Base-by-base conservation (phyloP, 2,888 invertebrate genomes). In the Lordiphosa andalusiaca region DNA sequence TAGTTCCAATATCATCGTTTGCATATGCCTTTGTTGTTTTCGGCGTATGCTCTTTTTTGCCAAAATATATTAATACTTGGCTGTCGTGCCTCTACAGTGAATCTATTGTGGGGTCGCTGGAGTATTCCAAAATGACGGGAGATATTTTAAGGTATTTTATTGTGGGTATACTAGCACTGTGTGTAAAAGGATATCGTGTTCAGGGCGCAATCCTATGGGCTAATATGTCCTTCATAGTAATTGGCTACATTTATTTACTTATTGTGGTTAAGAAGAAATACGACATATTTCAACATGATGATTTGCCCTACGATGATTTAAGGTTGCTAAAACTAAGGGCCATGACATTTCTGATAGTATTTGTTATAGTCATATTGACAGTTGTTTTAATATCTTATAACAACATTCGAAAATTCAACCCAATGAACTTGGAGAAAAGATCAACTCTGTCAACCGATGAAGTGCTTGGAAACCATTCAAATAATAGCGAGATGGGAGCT, bases 1-100 rank as follows among this genome's bases (percentile, higher is more conserved):
- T 55, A 37, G 0, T 68, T 5, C 71, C 68, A 0, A 33, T 66
- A 21, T 62, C 68, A 0, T n/a, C 44, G 0, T 71, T 52, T 38
- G 36, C 59, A 0, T 66, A 42, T 12, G 53, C 58, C 33, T 71
- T n/a, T n/a, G n/a, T n/a, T n/a, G n/a, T n/a, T n/a, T n/a, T n/a
- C n/a, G n/a, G n/a, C n/a, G n/a, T n/a, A n/a, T n/a, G n/a, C n/a
- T n/a, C n/a, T 2, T 46, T 51, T 19, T 4, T 44, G 10, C 52
- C 69, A 4, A 35, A 57, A 0, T 67, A 60, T 36, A 0, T 71
- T 0, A 1, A 9, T 3, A 44, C 40, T 4, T 5, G 25, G 10
- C 19, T 63, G 0, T 33, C 2, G 12, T 60, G 69, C 10, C 19
- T 39, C 1, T 46, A 42, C 36, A 0, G 4, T 6, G 5, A 10